Evolutionary conservation across 2,797 vertebrate species (phyloP), one percentile per base, ranked within the genome.

Genomic region (Telmatherina bonti): DNA sequence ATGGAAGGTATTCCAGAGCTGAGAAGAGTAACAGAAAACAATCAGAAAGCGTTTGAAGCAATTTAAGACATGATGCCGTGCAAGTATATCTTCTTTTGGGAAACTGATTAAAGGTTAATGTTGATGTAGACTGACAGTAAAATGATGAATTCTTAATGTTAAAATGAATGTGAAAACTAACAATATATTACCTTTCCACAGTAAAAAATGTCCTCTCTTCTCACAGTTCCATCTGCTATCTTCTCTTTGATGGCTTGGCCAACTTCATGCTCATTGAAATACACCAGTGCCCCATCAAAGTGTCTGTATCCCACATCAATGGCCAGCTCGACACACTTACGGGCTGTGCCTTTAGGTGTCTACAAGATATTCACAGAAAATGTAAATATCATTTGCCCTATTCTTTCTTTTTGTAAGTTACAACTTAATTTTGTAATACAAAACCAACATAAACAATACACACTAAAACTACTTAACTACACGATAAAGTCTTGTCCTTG

Each of bases 1-100:
- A 4, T 95, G 95, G 66, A 93, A 95, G 12, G 97, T 99, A 73
- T 92, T 94, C 97, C 97, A 99, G n/a, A 99, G 91, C 97, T 99
- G 83, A 27, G 26, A 47, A 61, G 45, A 13, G 63, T 0, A 64
- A 51, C 20, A 33, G 1, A 26, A 1, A 59, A 11, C n/a, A 4
- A 9, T 64, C 26, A 62, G 8, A 67, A 41, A 53, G 54, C 12
- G 11, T 36, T 20, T 1, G 18, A 26, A 31, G 35, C 13, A 61
- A 33, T 1, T 18, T 54, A 13, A 43, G 15, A 7, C n/a, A n/a
- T 51, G 12, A 35, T 41, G 13, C 24, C 24, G 13, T 12, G 27
- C 7, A 30, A 31, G 6, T 6, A 45, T 6, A 12, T 30, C 36
- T 38, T 10, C 2, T 41, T 41, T 16, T 47, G 6, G 45, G 9